Percentiles rank a stretch among this genome's conserved stretches.
phyloP scores from a whole-genome alignment of 2,888 invertebrate genomes.

The Ptycholaimellus sp. region DNA sequence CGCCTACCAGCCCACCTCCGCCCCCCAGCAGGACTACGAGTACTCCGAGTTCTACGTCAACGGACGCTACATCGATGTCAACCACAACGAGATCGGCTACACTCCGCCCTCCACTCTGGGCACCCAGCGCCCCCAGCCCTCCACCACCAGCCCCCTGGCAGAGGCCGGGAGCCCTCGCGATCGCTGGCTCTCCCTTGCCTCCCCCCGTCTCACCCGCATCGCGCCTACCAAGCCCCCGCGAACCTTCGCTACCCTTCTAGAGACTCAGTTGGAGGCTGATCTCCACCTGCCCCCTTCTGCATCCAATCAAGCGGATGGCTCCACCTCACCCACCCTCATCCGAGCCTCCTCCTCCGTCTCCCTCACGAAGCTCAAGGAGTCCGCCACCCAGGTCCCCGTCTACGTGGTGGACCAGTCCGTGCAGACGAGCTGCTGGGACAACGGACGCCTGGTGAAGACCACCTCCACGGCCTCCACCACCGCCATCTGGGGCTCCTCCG shows the following conservation, averaged over 20 bases:
- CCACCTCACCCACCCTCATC: not conserved
- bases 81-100: slow-evolving; percentile 22
- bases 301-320: not conserved
- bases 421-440: slow-evolving; percentile 10
- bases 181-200: not conserved
- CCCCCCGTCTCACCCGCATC: not conserved
- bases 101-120: slow-evolving; percentile 10
- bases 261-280: not conserved
- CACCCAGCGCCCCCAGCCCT: slow-evolving; percentile 8
- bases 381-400: slow-evolving; percentile 16
- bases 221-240: slow-evolving; percentile 5
- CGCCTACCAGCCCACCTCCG: not conserved
- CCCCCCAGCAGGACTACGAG: slow-evolving; percentile 8
- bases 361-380: not conserved
- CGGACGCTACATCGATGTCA: slow-evolving; percentile 19
- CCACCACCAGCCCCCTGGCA: not conserved
- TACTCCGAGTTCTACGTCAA: slow-evolving; percentile 13
- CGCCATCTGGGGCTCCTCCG: not conserved
- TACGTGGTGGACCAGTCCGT: slow-evolving; percentile 15
- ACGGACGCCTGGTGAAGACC: not conserved
- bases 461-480: not conserved
- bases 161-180: not conserved
- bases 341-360: not conserved
- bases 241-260: slow-evolving; percentile 5
- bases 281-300: not conserved